Conservation (phyloP, 2,797 vertebrate species). For the Channa striata region DNA sequence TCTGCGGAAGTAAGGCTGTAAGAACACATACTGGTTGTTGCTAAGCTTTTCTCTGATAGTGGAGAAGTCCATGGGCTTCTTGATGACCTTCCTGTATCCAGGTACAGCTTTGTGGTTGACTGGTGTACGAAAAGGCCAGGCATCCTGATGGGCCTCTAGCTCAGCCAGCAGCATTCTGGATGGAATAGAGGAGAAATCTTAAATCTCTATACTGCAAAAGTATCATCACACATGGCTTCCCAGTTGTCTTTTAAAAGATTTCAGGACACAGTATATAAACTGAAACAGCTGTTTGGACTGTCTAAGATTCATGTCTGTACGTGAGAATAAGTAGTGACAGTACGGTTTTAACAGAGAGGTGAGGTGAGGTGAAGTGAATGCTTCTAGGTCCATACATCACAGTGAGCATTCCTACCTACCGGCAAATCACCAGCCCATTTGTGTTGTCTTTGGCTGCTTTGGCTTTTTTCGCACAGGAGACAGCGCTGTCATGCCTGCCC, state of each 20-base stretch:
- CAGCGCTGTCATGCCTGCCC: slow-evolving; percentile 85
- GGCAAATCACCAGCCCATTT: slow-evolving; percentile 87
- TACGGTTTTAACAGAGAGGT: neutral
- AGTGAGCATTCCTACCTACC: slow-evolving; percentile 73
- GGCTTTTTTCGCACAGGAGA: slow-evolving; percentile 86
- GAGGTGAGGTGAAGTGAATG: neutral
- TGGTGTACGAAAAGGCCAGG: slow-evolving; percentile 97
- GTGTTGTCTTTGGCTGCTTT: slow-evolving; percentile 88
- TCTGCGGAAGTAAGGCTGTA: too few relatives aligned
- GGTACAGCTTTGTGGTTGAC: slow-evolving; percentile 97
- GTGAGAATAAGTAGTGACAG: neutral
- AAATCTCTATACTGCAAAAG: neutral
- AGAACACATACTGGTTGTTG: slow-evolving; percentile 88
- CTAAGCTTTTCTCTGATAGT: slow-evolving; percentile 95
- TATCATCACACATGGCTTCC: neutral
- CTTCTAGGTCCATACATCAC: neutral
- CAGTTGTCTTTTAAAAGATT: neutral
- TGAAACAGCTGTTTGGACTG: too few relatives aligned
- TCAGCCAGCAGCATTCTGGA: slow-evolving; percentile 92
- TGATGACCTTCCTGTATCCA: slow-evolving; percentile 97
- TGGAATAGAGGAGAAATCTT: slow-evolving; percentile 47
- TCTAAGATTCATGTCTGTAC: too few relatives aligned
- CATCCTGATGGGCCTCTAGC: slow-evolving; percentile 94
- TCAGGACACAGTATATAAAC: too few relatives aligned
- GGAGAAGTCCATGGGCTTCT: slow-evolving; percentile 98